Evolutionary conservation across 2,888 invertebrate species (phyloP).

Genomic region (Epinotia ramella): DNA sequence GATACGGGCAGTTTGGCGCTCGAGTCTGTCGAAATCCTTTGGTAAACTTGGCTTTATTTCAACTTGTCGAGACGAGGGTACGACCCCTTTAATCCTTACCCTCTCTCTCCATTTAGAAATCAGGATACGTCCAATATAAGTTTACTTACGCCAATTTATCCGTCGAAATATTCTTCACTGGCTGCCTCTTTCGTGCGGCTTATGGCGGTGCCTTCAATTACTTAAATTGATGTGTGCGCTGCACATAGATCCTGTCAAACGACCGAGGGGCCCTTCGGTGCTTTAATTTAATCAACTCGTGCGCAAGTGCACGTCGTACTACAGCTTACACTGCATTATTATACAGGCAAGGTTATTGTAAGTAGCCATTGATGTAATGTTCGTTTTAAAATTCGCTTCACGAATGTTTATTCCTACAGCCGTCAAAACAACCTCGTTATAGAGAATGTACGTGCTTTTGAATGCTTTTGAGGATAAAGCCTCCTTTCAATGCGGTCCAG

Average conservation of each 20-base stretch:
- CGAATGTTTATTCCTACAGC: conserved; percentile 19
- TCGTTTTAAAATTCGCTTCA: conserved; percentile 7
- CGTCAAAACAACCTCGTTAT: conserved; percentile 40
- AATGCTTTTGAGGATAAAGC: conserved; percentile 37
- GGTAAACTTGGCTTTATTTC: conserved; percentile 44
- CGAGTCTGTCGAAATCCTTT: conserved; percentile 48
- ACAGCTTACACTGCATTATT: not conserved
- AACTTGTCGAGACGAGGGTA: conserved; percentile 25
- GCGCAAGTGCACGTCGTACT: conserved; percentile 33
- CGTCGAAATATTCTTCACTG: conserved; percentile 43
- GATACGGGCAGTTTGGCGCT: conserved; percentile 57
- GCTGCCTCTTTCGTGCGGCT: conserved; percentile 42
- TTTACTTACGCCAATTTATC: conserved; percentile 43
- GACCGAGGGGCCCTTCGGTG: conserved; percentile 67
- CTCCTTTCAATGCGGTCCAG: conserved; percentile 31
- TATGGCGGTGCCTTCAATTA: conserved; percentile 68
- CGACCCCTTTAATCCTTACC: conserved; percentile 32
- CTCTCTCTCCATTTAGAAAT: conserved; percentile 26
- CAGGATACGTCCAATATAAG: conserved; percentile 41
- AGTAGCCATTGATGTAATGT: not conserved
- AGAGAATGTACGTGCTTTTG: conserved; percentile 30
- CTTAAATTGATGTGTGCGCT: conserved; percentile 79
- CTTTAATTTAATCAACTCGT: conserved; percentile 76
- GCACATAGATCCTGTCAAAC: conserved; percentile 74
- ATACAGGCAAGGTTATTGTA: conserved; percentile 11